Evolutionary conservation across 2,797 vertebrate genomes (phyloP), one percentile per base, ranked within the genome.

Genomic region (Gymnocypris eckloni): DNA sequence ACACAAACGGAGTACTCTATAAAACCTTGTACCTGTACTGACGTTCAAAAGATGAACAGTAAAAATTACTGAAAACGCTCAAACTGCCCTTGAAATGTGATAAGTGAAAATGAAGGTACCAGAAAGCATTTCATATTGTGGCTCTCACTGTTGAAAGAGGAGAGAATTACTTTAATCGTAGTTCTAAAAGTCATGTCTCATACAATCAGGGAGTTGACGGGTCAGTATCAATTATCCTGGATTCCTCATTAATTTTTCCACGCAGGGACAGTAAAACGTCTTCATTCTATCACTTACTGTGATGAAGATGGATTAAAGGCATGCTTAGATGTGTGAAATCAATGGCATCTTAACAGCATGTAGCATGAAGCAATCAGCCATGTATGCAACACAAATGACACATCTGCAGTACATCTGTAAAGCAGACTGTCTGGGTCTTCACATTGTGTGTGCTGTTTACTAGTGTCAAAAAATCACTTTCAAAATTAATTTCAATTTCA

Each of bases 281-380:
- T 80, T 89, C 84, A 91, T 88, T 88, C 81, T 85, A 89, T 92
- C 88, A 90, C 89, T 93, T 92, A 90, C 88, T 86, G 87, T 85
- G 90, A 92, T 91, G 90, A 90, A 86, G 90, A 91, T 88, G 59
- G 91, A 93, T 90, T 88, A 85, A 88, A 84, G 82, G 81, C 80
- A 66, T 41, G 70, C 39, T 77, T 37, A 85, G 64, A 83, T 48
- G 5, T 67, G 48, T 61, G 37, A 70, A 85, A 79, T 75, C 66
- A 79, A 79, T 79, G 72, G 6, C 83, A 78, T 4, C n/a, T 78
- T 69, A 77, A 45, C 64, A 70, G 61, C 75, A 18, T 43, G 69
- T 61, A 75, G 37, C 50, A 48, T 52, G 45, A 84, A 79, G 45
- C 39, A 79, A 84, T 82, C 25, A 64, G 45, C 20, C 13, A 20